A percentile compares a stretch with the other conserved stretches of the same genome.
Conservation (phyloP, 2,113 vertebrate species). For the Otus sunia region DNA sequence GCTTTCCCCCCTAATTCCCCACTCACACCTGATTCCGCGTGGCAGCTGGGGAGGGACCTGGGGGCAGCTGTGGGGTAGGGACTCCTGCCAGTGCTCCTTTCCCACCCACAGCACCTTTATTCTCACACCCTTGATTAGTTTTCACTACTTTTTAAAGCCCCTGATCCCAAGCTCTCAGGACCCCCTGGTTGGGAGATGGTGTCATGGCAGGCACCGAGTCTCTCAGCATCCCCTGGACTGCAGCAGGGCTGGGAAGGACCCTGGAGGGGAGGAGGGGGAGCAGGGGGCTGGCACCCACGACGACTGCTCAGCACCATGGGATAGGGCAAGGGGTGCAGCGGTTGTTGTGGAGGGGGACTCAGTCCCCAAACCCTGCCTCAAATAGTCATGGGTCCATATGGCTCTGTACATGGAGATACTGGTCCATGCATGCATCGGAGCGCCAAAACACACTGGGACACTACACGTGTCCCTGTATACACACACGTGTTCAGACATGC, state of each 20-base stretch:
- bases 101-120: neutral
- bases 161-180: neutral
- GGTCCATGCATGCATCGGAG: accelerated
- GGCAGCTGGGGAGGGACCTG: accelerated
- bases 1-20: neutral
- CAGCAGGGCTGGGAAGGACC: neutral
- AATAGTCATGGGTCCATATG: neutral
- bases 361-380: neutral
- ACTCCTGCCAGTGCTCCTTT: accelerated
- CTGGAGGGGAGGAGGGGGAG: neutral
- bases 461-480: accelerated
- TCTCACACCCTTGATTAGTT: neutral
- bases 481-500: accelerated
- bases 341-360: accelerated
- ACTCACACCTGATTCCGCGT: accelerated
- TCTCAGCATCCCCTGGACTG: neutral
- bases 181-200: accelerated
- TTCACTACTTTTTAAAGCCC: neutral
- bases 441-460: neutral
- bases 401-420: accelerated
- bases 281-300: neutral
- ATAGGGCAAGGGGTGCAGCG: accelerated
- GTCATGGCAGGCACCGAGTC: accelerated
- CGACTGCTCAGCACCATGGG: accelerated
- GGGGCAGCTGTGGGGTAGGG: neutral